Evolutionary conservation across 1,140 invertebrate species (phyloP).

Genomic region (Orussus abietinus): DNA sequence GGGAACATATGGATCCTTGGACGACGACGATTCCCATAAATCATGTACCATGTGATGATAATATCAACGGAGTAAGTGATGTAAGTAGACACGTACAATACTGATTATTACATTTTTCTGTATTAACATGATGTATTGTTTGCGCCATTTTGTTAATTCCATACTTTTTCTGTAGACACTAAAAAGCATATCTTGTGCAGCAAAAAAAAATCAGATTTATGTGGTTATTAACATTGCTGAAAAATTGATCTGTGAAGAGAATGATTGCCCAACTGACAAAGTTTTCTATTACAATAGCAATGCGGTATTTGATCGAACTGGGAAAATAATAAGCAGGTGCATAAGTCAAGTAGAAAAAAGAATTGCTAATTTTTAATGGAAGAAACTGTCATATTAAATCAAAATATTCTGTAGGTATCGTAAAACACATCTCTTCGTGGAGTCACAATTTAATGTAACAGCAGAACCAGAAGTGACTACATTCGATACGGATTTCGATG

Average conservation of each 20-base stretch:
- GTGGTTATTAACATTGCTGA: slow-evolving; percentile 9
- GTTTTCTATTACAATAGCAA: slow-evolving; percentile 64
- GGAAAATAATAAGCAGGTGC: slow-evolving; percentile 35
- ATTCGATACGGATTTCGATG: slow-evolving; percentile 72
- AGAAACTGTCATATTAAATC: no score
- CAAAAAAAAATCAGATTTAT: slow-evolving; percentile 1
- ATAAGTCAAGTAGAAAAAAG: background rate
- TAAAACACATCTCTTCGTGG: slow-evolving; percentile 65
- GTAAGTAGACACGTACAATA: no score
- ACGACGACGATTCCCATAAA: slow-evolving; percentile 19
- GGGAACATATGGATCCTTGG: background rate
- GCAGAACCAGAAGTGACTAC: slow-evolving; percentile 41
- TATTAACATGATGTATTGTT: background rate
- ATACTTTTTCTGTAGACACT: background rate
- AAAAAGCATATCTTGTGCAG: slow-evolving; percentile 3
- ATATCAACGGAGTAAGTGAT: slow-evolving; percentile 1
- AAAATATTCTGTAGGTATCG: slow-evolving; percentile 59
- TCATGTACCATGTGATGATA: slow-evolving; percentile 19
- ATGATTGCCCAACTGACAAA: slow-evolving; percentile 29
- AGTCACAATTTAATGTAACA: slow-evolving; percentile 50
- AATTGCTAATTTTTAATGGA: slow-evolving; percentile 2
- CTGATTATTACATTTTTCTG: no score
- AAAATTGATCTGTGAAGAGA: background rate
- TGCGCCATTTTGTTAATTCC: background rate
- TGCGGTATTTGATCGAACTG: slow-evolving; percentile 57